Evolutionary conservation across 2,797 vertebrate species (phyloP), one percentile per base, ranked within the genome.

Genomic region (Choloepus didactylus): DNA sequence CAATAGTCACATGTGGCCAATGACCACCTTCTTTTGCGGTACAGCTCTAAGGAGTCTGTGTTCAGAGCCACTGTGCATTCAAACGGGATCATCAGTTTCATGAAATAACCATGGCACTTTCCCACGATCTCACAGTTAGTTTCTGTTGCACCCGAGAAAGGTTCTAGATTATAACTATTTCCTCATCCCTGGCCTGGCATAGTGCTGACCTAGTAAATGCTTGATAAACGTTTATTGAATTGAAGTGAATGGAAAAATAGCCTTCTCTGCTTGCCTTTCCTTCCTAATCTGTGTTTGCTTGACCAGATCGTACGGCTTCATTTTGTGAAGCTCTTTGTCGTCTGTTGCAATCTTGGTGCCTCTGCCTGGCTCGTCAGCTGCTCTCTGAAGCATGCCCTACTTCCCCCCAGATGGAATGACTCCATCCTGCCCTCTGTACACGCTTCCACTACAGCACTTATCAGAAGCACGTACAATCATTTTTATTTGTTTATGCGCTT

Each of bases 351-450:
- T 9, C 25, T 3, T 19, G 46, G 41, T 60, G 29, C 29, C 60
- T 80, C 54, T 87, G 35, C 56, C 19, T 5, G 27, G 60, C 27
- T 80, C 15, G 91, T 86, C 95, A 94, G 59, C 87, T 77, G 56
- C 66, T 31, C 88, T 91, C 69, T 23, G 49, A 94, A 46, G 18
- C 25, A 60, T 69, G 80, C 27, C 31, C 35, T 35, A 35, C 35
- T 35, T 35, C 35, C 35, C 49, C 27, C 27, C 35, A 51, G 83
- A 27, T 3, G 31, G 66, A 93, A 59, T 35, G 54, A 21, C 60
- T 84, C 62, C 95, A 62, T 46, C 31, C 64, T 67, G 9, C 46
- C 73, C 69, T 85, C 93, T 88, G 59, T 38, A 35, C 89, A 86
- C 44, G 54, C 29, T 14, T 67, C 75, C 25, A 19, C 21, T n/a